Conservation (phyloP, 2,888 invertebrate species). For the Drosophila heteroneura region DNA sequence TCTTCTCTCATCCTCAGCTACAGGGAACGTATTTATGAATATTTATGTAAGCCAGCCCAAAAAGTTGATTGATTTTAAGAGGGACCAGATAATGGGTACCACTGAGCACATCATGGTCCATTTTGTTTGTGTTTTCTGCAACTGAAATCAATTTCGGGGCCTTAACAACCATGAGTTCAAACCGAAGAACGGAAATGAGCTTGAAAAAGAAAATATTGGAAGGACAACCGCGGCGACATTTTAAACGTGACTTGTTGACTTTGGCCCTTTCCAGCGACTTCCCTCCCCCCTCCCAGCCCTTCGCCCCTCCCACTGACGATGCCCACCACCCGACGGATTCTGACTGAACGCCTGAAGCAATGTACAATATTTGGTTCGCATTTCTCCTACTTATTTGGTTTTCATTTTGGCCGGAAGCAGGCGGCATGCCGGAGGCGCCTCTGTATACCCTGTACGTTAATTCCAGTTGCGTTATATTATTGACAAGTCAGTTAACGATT, state of each 20-base stretch:
- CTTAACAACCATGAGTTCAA: conserved; percentile 6
- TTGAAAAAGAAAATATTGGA: conserved; percentile 57
- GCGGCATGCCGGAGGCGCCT: conserved; percentile 31
- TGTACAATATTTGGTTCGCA: conserved; percentile 62
- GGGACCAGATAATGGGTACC: background rate
- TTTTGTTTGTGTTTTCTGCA: conserved; percentile 25
- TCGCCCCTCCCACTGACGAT: background rate
- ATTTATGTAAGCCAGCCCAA: background rate
- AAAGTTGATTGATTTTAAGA: background rate
- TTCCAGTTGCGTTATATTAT: background rate
- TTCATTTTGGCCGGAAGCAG: conserved; percentile 24
- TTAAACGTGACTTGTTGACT: conserved; percentile 67
- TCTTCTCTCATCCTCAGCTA: no score
- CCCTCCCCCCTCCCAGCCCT: background rate
- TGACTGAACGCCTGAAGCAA: conserved; percentile 39
- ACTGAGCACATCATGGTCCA: conserved; percentile 1
- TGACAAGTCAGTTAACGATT: background rate
- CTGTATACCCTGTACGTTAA: conserved; percentile 14
- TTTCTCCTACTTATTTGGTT: conserved; percentile 63
- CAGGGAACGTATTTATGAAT: no score
- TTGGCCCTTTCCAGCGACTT: conserved; percentile 13
- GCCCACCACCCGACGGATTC: background rate
- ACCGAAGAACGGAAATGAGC: conserved; percentile 66
- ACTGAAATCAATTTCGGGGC: conserved; percentile 28
- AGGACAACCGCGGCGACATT: conserved; percentile 69